Conservation (phyloP, 2,888 invertebrate species). For the Macaria liturata region DNA sequence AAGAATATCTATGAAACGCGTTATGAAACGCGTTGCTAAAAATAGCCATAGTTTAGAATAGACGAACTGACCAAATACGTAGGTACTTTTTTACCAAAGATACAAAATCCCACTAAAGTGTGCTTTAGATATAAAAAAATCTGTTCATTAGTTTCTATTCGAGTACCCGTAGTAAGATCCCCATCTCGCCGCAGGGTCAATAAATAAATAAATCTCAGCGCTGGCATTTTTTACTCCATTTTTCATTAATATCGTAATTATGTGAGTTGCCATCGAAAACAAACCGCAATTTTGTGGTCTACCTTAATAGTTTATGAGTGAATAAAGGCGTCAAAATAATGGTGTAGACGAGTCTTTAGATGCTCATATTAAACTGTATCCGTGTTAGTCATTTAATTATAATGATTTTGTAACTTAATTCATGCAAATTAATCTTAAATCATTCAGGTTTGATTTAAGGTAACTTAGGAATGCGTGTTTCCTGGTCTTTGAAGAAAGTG, state of each 20-base stretch:
- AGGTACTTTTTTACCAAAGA: not conserved
- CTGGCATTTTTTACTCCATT: constrained; percentile 69
- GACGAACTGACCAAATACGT: no score
- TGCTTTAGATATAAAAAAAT: no score
- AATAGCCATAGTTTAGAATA: no score
- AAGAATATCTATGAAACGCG: no score
- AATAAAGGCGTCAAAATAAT: constrained; percentile 79
- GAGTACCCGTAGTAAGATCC: constrained; percentile 47
- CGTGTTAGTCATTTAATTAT: constrained; percentile 45
- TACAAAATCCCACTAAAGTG: not conserved
- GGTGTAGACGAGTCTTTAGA: constrained; percentile 48
- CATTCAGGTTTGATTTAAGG: constrained; percentile 13
- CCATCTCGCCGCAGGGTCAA: constrained; percentile 57
- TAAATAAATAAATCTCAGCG: constrained; percentile 77
- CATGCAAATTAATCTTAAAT: constrained; percentile 29
- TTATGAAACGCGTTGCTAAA: no score
- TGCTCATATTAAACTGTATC: constrained; percentile 40
- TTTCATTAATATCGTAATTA: constrained; percentile 73
- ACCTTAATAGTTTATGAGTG: constrained; percentile 72
- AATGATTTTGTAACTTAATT: constrained; percentile 37
- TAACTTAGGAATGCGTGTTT: constrained; percentile 13
- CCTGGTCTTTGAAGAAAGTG: constrained; percentile 20
- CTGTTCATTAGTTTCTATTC: constrained; percentile 22
- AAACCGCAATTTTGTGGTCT: constrained; percentile 73
- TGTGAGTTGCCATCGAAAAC: constrained; percentile 74